Conservation (phyloP, 2,888 invertebrate species). For the Drosophila hamatofila region DNA sequence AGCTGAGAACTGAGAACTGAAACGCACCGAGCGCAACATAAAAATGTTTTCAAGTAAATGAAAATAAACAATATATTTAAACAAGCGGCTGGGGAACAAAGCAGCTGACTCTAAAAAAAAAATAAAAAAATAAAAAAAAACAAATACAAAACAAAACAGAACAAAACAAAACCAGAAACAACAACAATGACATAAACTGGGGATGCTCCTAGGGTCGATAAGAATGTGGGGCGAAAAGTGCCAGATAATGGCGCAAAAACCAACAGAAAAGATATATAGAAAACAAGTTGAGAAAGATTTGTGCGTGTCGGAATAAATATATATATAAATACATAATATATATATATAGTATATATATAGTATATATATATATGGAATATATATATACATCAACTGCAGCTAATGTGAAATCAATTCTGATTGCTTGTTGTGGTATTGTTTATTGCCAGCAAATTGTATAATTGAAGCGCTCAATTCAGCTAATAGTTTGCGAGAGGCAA, state of each 20-base stretch:
- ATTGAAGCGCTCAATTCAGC: slow-evolving; percentile 1
- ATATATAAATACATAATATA: neutral
- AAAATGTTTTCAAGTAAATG: slow-evolving; percentile 55
- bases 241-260: neutral
- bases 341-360: neutral
- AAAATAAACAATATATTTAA: slow-evolving; percentile 59
- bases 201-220: neutral
- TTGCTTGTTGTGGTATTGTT: neutral
- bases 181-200: neutral
- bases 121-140: slow-evolving; percentile 5
- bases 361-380: neutral
- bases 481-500: neutral
- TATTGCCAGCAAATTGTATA: neutral
- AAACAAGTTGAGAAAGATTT: slow-evolving; percentile 1
- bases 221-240: slow-evolving; percentile 4
- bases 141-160: slow-evolving; percentile 12
- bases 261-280: neutral
- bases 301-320: neutral
- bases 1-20: slow-evolving; percentile 19
- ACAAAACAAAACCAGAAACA: neutral
- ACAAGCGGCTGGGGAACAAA: slow-evolving; percentile 38
- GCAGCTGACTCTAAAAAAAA: slow-evolving; percentile 47
- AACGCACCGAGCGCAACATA: slow-evolving; percentile 16
- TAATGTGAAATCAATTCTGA: slow-evolving; percentile 25
- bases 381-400: slow-evolving; percentile 8